phyloP scores from a whole-genome alignment of 1,140 invertebrate genomes.

The Octopus bimaculoides region DNA sequence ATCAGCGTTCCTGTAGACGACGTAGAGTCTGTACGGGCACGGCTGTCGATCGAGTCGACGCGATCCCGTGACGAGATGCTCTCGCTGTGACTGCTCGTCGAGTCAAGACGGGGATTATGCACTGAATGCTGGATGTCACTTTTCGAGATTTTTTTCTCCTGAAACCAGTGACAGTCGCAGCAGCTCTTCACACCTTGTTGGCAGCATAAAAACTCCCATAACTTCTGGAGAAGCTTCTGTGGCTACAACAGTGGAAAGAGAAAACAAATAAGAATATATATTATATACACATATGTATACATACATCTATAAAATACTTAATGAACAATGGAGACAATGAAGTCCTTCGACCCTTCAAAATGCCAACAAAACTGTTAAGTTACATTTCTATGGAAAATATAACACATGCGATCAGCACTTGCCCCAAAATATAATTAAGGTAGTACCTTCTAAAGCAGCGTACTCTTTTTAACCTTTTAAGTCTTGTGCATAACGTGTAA shows the following conservation, averaged over 20 bases:
- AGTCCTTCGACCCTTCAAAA: too few relatives aligned
- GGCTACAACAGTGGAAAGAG: conserved; percentile 12
- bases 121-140: conserved; percentile 42
- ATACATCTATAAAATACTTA: not conserved
- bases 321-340: too few relatives aligned
- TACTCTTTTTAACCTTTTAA: too few relatives aligned
- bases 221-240: conserved; percentile 24
- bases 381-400: too few relatives aligned
- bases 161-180: conserved; percentile 25
- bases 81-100: conserved; percentile 41
- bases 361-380: too few relatives aligned
- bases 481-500: too few relatives aligned
- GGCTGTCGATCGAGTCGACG: conserved; percentile 39
- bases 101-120: conserved; percentile 39
- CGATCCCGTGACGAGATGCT: conserved; percentile 35
- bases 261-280: not conserved
- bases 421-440: too few relatives aligned
- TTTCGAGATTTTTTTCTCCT: conserved; percentile 30
- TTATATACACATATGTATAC: not conserved
- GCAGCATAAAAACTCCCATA: conserved; percentile 22
- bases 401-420: too few relatives aligned
- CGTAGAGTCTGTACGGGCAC: conserved; percentile 44
- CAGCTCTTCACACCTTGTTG: conserved; percentile 22
- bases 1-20: conserved; percentile 33
- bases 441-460: too few relatives aligned